These are phyloP conservation scores for Drosophila ironensis DNA, from an alignment of 1,140 invertebrate genomes.

Conservation along the genomic window DNA sequence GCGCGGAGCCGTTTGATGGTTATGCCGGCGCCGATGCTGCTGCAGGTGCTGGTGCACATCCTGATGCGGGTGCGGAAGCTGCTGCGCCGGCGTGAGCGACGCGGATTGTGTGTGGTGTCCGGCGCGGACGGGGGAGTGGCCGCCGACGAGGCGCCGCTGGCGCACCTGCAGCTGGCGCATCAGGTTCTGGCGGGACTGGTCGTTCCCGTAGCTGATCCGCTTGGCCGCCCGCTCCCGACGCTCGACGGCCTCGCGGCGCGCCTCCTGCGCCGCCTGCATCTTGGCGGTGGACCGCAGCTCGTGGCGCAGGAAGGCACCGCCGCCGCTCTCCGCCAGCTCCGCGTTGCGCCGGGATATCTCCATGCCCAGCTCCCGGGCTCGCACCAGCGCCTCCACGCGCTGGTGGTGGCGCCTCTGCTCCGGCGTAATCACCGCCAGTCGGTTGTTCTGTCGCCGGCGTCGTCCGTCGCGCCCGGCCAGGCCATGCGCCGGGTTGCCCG, in stretches of 20 bases:
- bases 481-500: too few species aligned
- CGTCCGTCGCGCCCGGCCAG: not conserved
- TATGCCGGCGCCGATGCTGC: not conserved
- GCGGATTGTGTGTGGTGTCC: too few species aligned
- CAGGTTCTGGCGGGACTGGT: constrained; percentile 60
- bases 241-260: constrained; percentile 35
- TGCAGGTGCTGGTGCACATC: not conserved
- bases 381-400: constrained; percentile 43
- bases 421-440: not conserved
- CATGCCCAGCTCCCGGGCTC: constrained; percentile 58
- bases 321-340: constrained; percentile 29
- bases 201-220: constrained; percentile 69
- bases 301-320: constrained; percentile 16
- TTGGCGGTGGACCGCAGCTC: constrained; percentile 44
- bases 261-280: constrained; percentile 38
- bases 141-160: not conserved
- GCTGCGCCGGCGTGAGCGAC: not conserved
- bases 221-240: constrained; percentile 56
- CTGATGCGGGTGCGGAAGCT: not conserved
- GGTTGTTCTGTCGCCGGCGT: not conserved
- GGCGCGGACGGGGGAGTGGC: not conserved
- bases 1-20: not conserved
- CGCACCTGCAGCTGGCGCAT: constrained; percentile 31
- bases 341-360: constrained; percentile 64
- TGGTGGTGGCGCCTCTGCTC: constrained; percentile 30